Evolutionary conservation across 1,140 invertebrate species (phyloP).

Genomic region (Bombus breviceps): DNA sequence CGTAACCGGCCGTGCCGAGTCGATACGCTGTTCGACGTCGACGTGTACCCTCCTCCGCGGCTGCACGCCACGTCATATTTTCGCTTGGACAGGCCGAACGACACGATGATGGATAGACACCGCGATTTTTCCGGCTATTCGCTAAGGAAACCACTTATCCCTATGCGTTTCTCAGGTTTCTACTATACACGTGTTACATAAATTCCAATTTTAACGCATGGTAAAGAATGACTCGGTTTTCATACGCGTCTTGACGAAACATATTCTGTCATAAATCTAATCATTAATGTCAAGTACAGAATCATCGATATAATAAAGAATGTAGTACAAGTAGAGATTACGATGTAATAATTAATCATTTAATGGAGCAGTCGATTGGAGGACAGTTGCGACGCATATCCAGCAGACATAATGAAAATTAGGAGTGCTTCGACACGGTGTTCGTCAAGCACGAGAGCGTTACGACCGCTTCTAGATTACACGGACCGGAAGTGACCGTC

Average conservation of each 20-base stretch:
- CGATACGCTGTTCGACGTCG: slow-evolving; percentile 44
- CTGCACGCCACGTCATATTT: slow-evolving; percentile 50
- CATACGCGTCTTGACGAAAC: no score
- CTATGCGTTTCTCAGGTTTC: not conserved
- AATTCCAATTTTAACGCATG: not conserved
- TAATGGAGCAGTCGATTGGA: not conserved
- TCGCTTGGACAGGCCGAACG: slow-evolving; percentile 8
- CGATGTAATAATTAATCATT: not conserved
- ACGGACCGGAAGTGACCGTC: slow-evolving; percentile 46
- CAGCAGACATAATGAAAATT: slow-evolving; percentile 3
- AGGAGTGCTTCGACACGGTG: not conserved
- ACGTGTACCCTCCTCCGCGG: slow-evolving; percentile 35
- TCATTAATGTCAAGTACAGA: rapidly evolving
- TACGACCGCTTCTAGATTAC: slow-evolving; percentile 25
- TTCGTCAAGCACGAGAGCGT: not conserved
- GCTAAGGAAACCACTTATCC: not conserved
- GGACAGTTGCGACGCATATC: not conserved
- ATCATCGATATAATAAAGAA: not conserved
- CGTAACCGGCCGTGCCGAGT: slow-evolving; percentile 45
- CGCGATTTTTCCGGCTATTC: slow-evolving; percentile 30
- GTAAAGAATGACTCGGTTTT: not conserved
- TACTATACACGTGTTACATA: not conserved
- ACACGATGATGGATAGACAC: slow-evolving; percentile 49
- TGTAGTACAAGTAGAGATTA: no score
- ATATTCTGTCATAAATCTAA: no score